Percentiles rank a stretch among this genome's conserved stretches.
phyloP scores from a whole-genome alignment of 2,888 invertebrate species.

The Drosophila histrio region DNA sequence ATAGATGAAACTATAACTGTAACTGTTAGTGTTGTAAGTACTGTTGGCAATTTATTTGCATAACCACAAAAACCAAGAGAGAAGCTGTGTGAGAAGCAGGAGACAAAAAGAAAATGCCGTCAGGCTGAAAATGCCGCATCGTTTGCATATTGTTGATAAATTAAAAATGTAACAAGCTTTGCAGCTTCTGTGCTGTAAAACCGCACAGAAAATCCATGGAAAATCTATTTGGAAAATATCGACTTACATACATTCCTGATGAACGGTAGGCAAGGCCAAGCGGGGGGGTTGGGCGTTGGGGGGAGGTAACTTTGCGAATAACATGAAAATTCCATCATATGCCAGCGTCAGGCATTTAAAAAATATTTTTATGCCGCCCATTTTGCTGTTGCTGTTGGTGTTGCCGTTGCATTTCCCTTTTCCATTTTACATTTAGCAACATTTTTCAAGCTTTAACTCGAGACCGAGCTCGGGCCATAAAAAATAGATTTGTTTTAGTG shows the following conservation, averaged over 20 bases:
- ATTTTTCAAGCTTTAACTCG: conserved; percentile 58
- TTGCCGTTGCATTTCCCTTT: conserved; percentile 5
- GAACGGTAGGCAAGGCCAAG: neutral
- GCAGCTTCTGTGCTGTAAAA: conserved; percentile 31
- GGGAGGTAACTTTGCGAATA: conserved; percentile 31
- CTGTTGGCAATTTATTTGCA: conserved; percentile 32
- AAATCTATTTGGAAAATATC: conserved; percentile 34
- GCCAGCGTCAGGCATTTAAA: conserved; percentile 55
- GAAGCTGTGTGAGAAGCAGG: neutral
- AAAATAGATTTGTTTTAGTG: conserved; percentile 42
- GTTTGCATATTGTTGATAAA: conserved; percentile 59
- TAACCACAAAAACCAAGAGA: neutral
- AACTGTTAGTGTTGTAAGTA: conserved; percentile 56
- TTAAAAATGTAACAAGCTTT: conserved; percentile 67
- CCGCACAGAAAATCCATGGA: conserved; percentile 29
- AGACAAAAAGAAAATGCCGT: neutral
- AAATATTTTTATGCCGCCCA: conserved; percentile 44
- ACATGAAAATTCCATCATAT: conserved; percentile 75
- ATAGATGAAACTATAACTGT: neutral
- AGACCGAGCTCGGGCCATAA: conserved; percentile 26
- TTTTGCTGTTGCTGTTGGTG: conserved; percentile 13
- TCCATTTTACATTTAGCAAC: conserved; percentile 20
- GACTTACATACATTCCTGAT: neutral
- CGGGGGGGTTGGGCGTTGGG: neutral
- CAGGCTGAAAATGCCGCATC: conserved; percentile 18